Base-by-base conservation (phyloP, 2,888 invertebrate species). In the Sminthurinus aureus region DNA sequence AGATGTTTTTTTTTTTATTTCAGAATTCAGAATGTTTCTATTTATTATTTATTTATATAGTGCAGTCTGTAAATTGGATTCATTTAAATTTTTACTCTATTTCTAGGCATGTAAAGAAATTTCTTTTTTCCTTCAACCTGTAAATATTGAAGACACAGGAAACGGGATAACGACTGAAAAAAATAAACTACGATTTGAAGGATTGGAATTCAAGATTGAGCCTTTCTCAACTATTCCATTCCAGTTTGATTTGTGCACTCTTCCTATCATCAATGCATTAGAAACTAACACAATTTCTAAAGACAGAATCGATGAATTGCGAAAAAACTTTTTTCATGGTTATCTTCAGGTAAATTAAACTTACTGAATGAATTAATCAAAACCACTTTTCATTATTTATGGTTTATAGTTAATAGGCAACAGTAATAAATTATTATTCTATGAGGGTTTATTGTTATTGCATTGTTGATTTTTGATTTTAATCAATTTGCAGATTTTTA, bases 211-310 rank as follows among this genome's bases (percentile, higher is more conserved):
- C 22, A 9, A 24, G 24, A 24, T 22, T 8, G 6, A 6, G 20
- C 8, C 73, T 26, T 9, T 22, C 8, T 18, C 50, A 11, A 66
- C 69, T 24, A 51, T 52, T 20, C 71, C 79, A n/a, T 11, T 71
- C 13, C 69, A 71, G 6, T 79, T 80, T 80, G 80, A 80, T 12
- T 50, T 73, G 3, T 52, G 51, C 24, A 52, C 73, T 71, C 69
- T 80, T 13, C 80, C 80, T 80, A 73, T 80, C 73, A 73, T 80
- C 26, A 69, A 51, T 24, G 80, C 80, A 3, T 38, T 79, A 22
- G 67, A 79, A 15, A 12, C n/a, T 9, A 18, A 38, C 1, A 18
- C 18, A n/a, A 79, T 79, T 79, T 79, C 79, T 4, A 26, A 12
- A 12, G 79, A 79, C n/a, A 67, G 79, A 38, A 50, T 79, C 11